phyloP scores from a whole-genome alignment of 2,113 vertebrate genomes.

The Fregetta grallaria region DNA sequence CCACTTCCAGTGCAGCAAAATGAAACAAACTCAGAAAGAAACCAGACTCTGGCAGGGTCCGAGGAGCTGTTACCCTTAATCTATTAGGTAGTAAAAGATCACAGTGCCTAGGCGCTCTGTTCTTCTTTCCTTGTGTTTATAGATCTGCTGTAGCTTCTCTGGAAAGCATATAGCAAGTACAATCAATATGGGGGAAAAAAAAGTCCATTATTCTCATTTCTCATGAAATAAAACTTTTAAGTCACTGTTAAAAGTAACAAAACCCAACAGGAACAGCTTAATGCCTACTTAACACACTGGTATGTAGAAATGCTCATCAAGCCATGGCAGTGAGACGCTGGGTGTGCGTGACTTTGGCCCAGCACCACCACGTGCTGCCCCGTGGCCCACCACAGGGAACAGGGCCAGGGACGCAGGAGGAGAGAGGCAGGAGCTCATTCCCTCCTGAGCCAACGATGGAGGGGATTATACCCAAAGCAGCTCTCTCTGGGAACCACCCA shows the following conservation, averaged over 20 bases:
- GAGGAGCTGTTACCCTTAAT: not conserved
- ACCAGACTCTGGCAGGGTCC: not conserved
- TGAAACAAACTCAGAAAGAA: conserved; percentile 4
- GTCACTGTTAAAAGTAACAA: not conserved
- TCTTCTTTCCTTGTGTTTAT: not conserved
- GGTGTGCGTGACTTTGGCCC: not conserved
- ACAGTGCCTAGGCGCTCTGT: not conserved
- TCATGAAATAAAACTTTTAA: not conserved
- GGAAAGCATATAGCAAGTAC: not conserved
- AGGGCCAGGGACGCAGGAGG: not conserved
- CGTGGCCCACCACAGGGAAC: not conserved
- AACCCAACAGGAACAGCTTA: not conserved
- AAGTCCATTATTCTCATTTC: not conserved
- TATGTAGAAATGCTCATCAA: not conserved
- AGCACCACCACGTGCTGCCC: not conserved
- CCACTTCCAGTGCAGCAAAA: not conserved
- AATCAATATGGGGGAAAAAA: not conserved
- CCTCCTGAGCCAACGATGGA: not conserved
- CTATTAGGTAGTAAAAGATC: not conserved
- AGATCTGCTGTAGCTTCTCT: not conserved
- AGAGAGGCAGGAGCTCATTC: not conserved
- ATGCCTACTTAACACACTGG: not conserved
- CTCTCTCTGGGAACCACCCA: not conserved
- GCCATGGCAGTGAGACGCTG: not conserved
- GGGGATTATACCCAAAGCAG: not conserved